These are phyloP conservation scores for Clarias platycephalus DNA, from an alignment of 2,797 vertebrate species.

Conservation along the genomic window DNA sequence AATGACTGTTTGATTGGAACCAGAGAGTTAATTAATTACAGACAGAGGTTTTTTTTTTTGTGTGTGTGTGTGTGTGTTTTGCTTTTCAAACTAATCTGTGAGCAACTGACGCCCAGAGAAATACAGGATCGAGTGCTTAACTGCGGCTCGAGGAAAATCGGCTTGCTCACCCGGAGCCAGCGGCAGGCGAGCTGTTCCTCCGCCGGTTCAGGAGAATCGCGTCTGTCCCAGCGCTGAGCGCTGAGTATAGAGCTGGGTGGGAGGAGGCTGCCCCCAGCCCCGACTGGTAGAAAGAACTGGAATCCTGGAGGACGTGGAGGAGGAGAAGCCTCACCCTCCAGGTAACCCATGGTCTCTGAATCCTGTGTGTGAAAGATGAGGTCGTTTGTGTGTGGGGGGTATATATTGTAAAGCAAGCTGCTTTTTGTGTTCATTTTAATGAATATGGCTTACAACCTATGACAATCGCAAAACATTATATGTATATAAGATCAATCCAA, in stretches of 20 bases:
- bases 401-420: background rate
- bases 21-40: background rate
- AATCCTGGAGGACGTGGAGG: constrained; percentile 66
- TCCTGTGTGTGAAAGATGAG: constrained; percentile 70
- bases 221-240: constrained; percentile 77
- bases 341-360: constrained; percentile 73
- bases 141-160: too few species aligned
- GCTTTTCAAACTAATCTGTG: background rate
- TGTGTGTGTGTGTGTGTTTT: background rate
- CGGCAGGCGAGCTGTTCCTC: constrained; percentile 87
- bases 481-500: too few species aligned
- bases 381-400: background rate
- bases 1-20: background rate
- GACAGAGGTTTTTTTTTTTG: background rate
- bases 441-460: too few species aligned
- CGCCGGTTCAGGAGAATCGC: constrained; percentile 76
- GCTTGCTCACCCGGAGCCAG: constrained; percentile 85
- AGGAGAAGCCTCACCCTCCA: constrained; percentile 79
- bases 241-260: constrained; percentile 82
- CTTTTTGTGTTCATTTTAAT: too few species aligned
- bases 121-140: background rate
- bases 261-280: constrained; percentile 76
- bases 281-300: constrained; percentile 86
- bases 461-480: too few species aligned
- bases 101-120: background rate